These are phyloP conservation scores for Hirtodrosophila trivittata DNA, from an alignment of 2,888 invertebrate species.

Conservation along the genomic window DNA sequence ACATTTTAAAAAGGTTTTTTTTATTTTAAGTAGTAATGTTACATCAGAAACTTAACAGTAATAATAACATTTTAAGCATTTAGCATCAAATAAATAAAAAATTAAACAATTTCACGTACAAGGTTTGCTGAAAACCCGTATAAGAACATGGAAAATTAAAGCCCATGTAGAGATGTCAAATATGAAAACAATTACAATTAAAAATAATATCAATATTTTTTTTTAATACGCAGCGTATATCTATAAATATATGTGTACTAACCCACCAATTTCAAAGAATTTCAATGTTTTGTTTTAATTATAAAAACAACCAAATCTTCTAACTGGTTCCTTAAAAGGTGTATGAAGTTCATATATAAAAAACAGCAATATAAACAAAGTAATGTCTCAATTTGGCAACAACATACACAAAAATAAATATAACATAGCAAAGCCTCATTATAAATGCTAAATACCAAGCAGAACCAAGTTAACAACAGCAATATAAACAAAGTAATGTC, in stretches of 20 bases:
- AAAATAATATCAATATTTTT: constrained; percentile 74
- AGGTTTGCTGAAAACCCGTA: too few relatives aligned
- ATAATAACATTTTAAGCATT: constrained; percentile 54
- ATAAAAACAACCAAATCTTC: constrained; percentile 26
- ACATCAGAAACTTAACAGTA: constrained; percentile 63
- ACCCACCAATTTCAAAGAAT: constrained; percentile 81
- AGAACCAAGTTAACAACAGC: constrained; percentile 17
- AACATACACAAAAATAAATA: constrained; percentile 8
- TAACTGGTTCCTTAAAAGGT: too few relatives aligned
- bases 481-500: background rate
- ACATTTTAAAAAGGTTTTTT: constrained; percentile 83
- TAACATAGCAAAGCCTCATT: background rate
- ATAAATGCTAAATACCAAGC: constrained; percentile 34
- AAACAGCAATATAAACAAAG: constrained; percentile 24
- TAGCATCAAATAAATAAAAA: background rate
- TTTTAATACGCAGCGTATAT: constrained; percentile 67
- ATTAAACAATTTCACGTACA: background rate
- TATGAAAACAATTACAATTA: constrained; percentile 59
- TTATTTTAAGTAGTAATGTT: constrained; percentile 81
- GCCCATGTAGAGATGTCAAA: constrained; percentile 54
- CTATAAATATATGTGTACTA: constrained; percentile 78
- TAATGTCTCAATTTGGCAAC: constrained; percentile 30
- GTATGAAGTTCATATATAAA: constrained; percentile 11
- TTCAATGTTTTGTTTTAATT: constrained; percentile 75
- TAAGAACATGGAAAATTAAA: too few relatives aligned